Evolutionary conservation across 1,140 invertebrate genomes (phyloP), one percentile per base, ranked within the genome.

Genomic region (Elymnias hypermnestra): DNA sequence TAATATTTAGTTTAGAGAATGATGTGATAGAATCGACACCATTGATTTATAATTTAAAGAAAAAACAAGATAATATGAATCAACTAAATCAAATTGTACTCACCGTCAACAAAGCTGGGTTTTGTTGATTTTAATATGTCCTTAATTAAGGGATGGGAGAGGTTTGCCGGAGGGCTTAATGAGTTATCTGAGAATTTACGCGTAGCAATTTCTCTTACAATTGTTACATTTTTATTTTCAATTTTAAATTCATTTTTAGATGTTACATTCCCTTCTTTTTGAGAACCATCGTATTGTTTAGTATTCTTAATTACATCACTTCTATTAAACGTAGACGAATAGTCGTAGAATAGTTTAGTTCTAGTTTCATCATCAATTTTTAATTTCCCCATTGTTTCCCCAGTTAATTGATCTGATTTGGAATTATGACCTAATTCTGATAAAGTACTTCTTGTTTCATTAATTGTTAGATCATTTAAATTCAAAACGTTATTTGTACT

Each of bases 341-440:
- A 83, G 58, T 79, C 78, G 13, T 73, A 57, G 39, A 72, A 81
- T 40, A 83, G 63, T 45, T 81, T 81, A 8, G 55, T 65, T 49
- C 65, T 54, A 0, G 71, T 79, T 8, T 37, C 65, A 10, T 83
- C 74, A 17, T 83, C 76, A 15, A 83, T 61, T 59, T 64, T 76
- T 5, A 78, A 46, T 40, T 83, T 74, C 13, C 60, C 75, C 62
- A 74, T 74, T 2, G 70, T 62, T 41, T 71, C 72, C 5, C 67
- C 48, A 37, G 53, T 55, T 0, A 29, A 37, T 12, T 46, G 8
- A 25, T 22, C 12, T 0, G 35, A 37, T 45, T 51, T 40, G 8
- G 9, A 23, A 41, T 17, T 29, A 28, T 49, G 40, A 7, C 14
- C 17, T 36, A 10, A 5, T 36, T 12, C 1, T 9, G 18, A 6